Percentiles rank a stretch among this genome's conserved stretches.
Evolutionary conservation across 1,140 invertebrate genomes (phyloP).

Genomic region (Ruditapes philippinarum): DNA sequence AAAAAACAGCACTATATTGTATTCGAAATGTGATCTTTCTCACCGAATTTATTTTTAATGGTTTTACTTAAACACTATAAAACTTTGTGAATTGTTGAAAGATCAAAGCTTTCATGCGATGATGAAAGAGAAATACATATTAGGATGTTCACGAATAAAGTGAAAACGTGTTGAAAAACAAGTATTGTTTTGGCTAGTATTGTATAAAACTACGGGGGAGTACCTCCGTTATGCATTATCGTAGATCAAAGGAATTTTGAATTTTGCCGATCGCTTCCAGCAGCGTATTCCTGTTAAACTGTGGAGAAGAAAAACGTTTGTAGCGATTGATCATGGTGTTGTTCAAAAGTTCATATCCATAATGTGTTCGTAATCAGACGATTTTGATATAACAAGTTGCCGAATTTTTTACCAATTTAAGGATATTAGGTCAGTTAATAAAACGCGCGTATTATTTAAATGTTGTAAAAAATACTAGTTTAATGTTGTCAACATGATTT

Average conservation of each 20-base stretch:
- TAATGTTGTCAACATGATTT: too few species aligned
- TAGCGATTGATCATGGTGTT: background rate
- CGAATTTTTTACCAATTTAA: too few species aligned
- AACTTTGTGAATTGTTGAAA: background rate
- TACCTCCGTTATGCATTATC: background rate
- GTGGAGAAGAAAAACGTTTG: background rate
- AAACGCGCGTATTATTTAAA: too few species aligned
- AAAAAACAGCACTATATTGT: too few species aligned
- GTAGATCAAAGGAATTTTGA: constrained; percentile 16
- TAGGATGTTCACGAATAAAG: background rate
- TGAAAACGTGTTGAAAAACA: constrained; percentile 17
- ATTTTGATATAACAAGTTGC: too few species aligned
- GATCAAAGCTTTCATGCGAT: constrained; percentile 5
- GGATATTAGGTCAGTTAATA: too few species aligned
- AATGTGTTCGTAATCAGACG: constrained; percentile 11
- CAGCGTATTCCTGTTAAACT: background rate
- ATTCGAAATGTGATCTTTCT: too few species aligned
- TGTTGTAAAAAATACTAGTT: too few species aligned
- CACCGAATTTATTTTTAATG: too few species aligned
- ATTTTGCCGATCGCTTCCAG: constrained; percentile 17
- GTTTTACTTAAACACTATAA: too few species aligned
- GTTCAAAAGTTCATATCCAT: background rate
- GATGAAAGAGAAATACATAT: background rate
- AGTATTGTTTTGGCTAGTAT: constrained; percentile 3
- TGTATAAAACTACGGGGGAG: background rate